Evolutionary conservation across 2,797 vertebrate genomes (phyloP).

Genomic region (Onychomys leucogaster): DNA sequence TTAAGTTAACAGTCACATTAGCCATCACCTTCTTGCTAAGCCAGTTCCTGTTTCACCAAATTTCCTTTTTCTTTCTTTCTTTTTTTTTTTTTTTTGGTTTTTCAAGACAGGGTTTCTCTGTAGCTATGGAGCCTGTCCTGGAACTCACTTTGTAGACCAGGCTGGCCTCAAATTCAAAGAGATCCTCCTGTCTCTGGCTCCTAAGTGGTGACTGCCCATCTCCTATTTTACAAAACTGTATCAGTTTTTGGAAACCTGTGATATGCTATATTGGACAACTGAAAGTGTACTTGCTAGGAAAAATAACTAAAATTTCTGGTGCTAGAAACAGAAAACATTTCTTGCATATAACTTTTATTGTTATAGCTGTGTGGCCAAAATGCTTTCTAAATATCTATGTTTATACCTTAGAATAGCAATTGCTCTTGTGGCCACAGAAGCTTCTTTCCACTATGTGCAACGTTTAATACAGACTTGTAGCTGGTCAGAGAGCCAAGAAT

Average conservation of each 20-base stretch:
- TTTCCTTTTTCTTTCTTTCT: not conserved
- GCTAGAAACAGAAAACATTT: conserved; percentile 41
- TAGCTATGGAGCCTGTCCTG: no score
- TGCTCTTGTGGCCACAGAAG: not conserved
- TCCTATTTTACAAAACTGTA: not conserved
- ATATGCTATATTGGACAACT: not conserved
- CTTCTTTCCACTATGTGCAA: not conserved
- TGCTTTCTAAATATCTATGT: not conserved
- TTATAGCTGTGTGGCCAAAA: not conserved
- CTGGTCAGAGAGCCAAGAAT: not conserved
- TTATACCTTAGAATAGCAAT: not conserved
- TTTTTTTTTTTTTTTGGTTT: no score
- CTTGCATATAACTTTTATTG: not conserved
- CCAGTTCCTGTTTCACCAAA: conserved; percentile 18
- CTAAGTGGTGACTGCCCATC: no score
- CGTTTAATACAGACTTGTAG: not conserved
- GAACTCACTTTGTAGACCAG: no score
- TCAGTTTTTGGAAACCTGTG: conserved; percentile 3
- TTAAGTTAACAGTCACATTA: not conserved
- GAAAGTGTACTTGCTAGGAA: not conserved
- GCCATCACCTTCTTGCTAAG: not conserved
- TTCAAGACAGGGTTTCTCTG: no score
- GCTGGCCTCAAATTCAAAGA: no score
- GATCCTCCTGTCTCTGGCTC: no score
- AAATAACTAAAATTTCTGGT: conserved; percentile 26